A percentile compares a stretch with the other conserved stretches of the same genome.
phyloP scores from a whole-genome alignment of 2,113 vertebrate species.

The Piaya cayana region DNA sequence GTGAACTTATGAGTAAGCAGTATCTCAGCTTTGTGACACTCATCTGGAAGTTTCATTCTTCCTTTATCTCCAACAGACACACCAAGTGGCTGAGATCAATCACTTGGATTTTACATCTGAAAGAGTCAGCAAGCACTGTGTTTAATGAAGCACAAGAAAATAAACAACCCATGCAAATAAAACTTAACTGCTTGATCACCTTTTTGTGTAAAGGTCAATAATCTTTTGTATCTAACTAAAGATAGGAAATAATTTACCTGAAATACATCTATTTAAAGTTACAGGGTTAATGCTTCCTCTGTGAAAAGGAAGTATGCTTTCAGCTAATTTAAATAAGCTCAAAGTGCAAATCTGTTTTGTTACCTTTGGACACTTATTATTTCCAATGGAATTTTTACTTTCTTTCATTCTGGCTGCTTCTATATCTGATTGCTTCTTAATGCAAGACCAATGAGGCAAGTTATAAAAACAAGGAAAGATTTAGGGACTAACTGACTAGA shows the following conservation, averaged over 20 bases:
- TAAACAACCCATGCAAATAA: not conserved
- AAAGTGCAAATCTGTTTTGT: not conserved
- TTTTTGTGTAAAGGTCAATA: not conserved
- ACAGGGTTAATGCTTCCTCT: not conserved
- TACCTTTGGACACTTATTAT: not conserved
- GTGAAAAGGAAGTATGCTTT: not conserved
- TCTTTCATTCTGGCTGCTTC: not conserved
- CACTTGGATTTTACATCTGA: not conserved
- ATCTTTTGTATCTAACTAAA: not conserved
- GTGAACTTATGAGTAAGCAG: not conserved
- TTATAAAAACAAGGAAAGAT: not conserved
- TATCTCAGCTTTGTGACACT: not conserved
- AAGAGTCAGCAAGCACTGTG: not conserved
- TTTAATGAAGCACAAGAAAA: not conserved
- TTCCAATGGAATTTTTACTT: not conserved
- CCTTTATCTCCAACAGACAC: constrained; percentile 25
- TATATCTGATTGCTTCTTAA: not conserved
- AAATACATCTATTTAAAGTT: not conserved
- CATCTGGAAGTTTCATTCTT: not conserved
- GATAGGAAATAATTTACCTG: constrained; percentile 3
- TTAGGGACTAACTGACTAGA: not conserved
- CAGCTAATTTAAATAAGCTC: not conserved
- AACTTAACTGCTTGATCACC: not conserved
- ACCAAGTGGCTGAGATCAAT: not conserved
- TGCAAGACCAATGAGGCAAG: not conserved